Percentiles rank a stretch among this genome's conserved stretches.
Conservation (phyloP, 2,797 vertebrate species). For the Gymnoscopelus microlampas region DNA sequence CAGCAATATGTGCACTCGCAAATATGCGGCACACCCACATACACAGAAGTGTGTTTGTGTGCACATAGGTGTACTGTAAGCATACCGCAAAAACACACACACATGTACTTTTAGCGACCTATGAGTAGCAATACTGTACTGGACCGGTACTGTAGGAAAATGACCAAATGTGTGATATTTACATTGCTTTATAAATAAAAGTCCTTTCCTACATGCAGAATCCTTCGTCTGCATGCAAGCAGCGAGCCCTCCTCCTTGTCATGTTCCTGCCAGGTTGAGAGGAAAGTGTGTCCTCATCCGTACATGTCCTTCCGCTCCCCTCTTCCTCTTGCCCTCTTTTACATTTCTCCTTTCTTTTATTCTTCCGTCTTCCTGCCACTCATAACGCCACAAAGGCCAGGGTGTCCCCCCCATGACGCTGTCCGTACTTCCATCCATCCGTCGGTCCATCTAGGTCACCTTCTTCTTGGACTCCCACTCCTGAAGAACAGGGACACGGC, state of each 20-base stretch:
- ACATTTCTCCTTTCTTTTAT: constrained; percentile 26
- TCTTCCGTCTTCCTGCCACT: constrained; percentile 14
- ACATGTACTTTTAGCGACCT: constrained; percentile 29
- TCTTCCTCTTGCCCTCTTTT: constrained; percentile 38
- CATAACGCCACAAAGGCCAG: constrained; percentile 10
- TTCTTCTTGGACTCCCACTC: constrained; percentile 99
- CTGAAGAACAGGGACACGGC: constrained; percentile 75
- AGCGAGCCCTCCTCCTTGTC: constrained; percentile 9
- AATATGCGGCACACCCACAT: not conserved
- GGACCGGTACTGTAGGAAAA: constrained; percentile 30
- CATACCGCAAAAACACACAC: not conserved
- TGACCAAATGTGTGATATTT: constrained; percentile 43
- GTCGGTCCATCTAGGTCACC: constrained; percentile 77
- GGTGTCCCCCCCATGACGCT: constrained; percentile 1
- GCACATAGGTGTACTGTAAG: too few relatives aligned
- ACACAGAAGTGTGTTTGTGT: not conserved
- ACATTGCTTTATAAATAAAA: constrained; percentile 38
- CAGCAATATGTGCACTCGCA: constrained; percentile 23
- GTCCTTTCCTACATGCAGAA: constrained; percentile 11
- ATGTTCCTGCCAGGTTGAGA: constrained; percentile 21
- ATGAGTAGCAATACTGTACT: constrained; percentile 47
- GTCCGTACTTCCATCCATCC: constrained; percentile 11
- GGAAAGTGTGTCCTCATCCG: constrained; percentile 3
- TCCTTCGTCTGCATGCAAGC: constrained; percentile 28
- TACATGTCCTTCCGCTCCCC: constrained; percentile 2